phyloP scores from a whole-genome alignment of 2,797 vertebrate genomes.

The Tamandua tetradactyla region DNA sequence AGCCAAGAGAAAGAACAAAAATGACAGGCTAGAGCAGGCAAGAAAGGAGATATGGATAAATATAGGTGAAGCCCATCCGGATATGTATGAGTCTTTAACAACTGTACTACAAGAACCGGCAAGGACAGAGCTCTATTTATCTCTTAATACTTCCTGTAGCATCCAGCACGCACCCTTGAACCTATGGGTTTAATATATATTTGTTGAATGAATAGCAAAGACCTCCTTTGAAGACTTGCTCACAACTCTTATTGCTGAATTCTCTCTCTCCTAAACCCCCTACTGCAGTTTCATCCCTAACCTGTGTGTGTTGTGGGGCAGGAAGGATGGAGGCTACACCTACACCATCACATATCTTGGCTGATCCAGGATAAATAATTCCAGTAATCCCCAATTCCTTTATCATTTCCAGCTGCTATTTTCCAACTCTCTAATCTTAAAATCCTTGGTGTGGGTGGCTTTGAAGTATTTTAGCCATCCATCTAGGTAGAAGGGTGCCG shows the following conservation, averaged over 20 bases:
- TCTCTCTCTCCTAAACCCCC: not conserved
- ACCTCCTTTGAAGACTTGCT: not conserved
- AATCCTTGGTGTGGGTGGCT: not conserved
- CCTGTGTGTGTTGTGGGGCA: not conserved
- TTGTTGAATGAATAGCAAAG: not conserved
- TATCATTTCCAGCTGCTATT: conserved; percentile 6
- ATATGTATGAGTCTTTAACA: not conserved
- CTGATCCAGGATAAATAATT: not conserved
- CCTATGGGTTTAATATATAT: not conserved
- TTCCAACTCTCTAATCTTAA: conserved; percentile 43
- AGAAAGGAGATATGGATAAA: not conserved
- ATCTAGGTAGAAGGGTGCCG: not conserved
- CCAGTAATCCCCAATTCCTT: not conserved
- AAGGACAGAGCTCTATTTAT: not conserved
- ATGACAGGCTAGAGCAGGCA: not conserved
- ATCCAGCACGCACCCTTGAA: not conserved
- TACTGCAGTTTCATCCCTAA: not conserved
- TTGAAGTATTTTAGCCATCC: not conserved
- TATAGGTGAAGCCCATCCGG: not conserved
- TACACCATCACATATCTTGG: not conserved
- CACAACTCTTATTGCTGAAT: not conserved
- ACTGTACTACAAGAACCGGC: not conserved
- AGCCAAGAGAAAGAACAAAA: not conserved
- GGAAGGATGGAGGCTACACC: not conserved
- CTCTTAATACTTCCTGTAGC: not conserved